Evolutionary conservation across 2,797 vertebrate genomes (phyloP), one percentile per base, ranked within the genome.

Genomic region (Cossypha caffra): DNA sequence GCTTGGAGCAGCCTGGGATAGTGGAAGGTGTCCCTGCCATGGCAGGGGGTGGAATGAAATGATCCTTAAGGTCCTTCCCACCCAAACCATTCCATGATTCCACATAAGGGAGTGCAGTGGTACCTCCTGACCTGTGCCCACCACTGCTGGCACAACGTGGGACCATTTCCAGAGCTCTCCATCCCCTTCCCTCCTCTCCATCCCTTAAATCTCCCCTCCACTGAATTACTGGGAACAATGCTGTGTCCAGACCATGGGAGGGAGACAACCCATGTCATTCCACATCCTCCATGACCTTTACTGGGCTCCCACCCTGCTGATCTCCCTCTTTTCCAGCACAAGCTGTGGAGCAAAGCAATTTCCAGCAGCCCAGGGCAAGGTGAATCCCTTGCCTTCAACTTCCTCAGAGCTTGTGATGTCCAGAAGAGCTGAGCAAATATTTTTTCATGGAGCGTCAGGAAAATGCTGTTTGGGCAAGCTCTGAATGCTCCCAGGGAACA

Each of bases 341-440:
- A 94, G 78, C 85, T 88, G 94, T 91, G 85, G 72, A 95, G 91
- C 81, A 61, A 95, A 95, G 93, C 96, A 68, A 15, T 95, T 95
- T 94, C 59, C 68, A 94, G 48, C 89, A 88, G 96, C 96, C 93
- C 85, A 95, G 89, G 89, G 95, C 95, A 96, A 97, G 93, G 95
- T 96, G 95, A 96, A 88, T 77, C 85, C 64, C 14, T 83, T 7
- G 75, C 81, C 75, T 91, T 90, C 28, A 1, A 68, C 78, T 91
- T 89, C 64, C 64, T 40, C 1, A 0, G n/a, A 89, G 58, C 42
- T 92, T 33, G 21, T 42, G 78, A 37, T 90, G 63, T 28, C 78
- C 68, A 88, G 94, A 97, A 96, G n/a, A 96, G 95, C 95, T 96
- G 95, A 97, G 87, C 87, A 95, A 91, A 83, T 96, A 47, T 88